phyloP scores from a whole-genome alignment of 2,888 invertebrate genomes.

The Calameuta pallipes region DNA sequence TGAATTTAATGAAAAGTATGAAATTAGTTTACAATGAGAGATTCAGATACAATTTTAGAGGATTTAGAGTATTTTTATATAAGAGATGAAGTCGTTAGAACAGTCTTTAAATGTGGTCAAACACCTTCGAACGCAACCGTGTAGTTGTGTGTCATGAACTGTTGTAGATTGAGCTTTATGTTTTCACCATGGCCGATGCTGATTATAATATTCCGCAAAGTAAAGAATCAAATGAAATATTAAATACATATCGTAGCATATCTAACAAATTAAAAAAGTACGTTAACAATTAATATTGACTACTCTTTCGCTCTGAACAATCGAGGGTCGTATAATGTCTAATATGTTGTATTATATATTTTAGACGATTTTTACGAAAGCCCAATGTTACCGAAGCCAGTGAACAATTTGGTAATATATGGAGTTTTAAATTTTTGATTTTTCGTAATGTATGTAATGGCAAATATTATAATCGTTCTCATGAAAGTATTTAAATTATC shows the following conservation, averaged over 20 bases:
- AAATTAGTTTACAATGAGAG: no score
- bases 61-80: no score
- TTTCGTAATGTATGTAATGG: neutral
- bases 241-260: conserved; percentile 77
- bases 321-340: neutral
- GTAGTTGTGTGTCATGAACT: no score
- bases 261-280: conserved; percentile 83
- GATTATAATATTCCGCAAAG: conserved; percentile 29
- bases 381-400: conserved; percentile 84
- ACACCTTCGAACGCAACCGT: no score
- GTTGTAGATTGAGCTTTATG: neutral
- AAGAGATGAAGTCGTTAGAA: no score
- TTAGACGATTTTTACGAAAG: conserved; percentile 77
- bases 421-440: neutral
- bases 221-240: conserved; percentile 68
- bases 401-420: conserved; percentile 74
- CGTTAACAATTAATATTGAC: conserved; percentile 37
- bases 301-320: neutral
- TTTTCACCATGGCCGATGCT: conserved; percentile 14
- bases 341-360: conserved; percentile 45
- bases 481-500: neutral
- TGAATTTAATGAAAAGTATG: no score
- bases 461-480: neutral
- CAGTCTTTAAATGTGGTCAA: no score
- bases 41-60: no score